Evolutionary conservation across 1,140 invertebrate species (phyloP).

Genomic region (Cydia fagiglandana): DNA sequence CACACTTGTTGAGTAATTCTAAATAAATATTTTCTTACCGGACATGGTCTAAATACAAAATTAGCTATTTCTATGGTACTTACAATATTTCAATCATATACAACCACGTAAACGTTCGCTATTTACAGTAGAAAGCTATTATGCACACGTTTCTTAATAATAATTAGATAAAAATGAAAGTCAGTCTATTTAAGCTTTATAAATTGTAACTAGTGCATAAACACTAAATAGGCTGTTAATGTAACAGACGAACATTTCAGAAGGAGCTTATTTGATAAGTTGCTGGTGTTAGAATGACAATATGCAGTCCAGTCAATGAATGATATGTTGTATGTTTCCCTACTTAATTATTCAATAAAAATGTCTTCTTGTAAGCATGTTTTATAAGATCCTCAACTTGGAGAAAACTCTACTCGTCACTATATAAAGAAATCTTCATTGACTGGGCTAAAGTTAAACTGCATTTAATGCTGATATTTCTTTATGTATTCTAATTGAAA

Average conservation of each 20-base stretch:
- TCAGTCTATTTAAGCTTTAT: not conserved
- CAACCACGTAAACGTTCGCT: not conserved
- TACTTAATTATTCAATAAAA: not conserved
- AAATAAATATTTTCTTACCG: slow-evolving; percentile 54
- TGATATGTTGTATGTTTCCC: not conserved
- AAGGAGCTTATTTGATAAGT: not conserved
- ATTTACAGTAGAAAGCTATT: slow-evolving; percentile 5
- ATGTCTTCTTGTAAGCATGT: too few relatives aligned
- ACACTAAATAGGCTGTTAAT: not conserved
- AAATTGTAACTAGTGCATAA: not conserved
- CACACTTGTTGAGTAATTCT: slow-evolving; percentile 57
- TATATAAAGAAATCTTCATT: not conserved
- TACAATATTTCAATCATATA: not conserved
- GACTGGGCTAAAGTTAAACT: not conserved
- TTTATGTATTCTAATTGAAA: not conserved
- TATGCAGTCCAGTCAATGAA: not conserved
- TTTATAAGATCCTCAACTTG: too few relatives aligned
- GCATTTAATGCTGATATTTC: not conserved
- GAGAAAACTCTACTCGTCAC: too few relatives aligned
- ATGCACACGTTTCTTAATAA: not conserved
- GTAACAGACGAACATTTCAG: not conserved
- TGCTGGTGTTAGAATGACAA: not conserved
- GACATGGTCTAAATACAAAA: slow-evolving; percentile 1
- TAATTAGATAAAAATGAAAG: not conserved
- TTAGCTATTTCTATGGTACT: slow-evolving; percentile 6